Base-by-base conservation (phyloP, 2,888 invertebrate species). In the Hirtodrosophila trivittata region DNA sequence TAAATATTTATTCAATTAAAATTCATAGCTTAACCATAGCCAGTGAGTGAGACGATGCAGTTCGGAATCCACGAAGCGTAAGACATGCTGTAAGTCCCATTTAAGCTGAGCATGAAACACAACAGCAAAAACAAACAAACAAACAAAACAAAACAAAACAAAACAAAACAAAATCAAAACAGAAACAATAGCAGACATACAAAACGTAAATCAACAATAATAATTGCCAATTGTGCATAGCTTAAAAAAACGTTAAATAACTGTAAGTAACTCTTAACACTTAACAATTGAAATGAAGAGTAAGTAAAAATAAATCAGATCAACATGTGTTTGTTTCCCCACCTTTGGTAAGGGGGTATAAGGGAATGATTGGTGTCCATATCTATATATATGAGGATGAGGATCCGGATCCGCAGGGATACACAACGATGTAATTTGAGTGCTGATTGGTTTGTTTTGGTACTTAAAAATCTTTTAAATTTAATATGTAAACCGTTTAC, bases 291-390 rank as follows among this genome's bases (percentile, higher is more conserved):
- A 75, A 78, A 87, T 67, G 66, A 78, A 80, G 69, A 87, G 85
- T 87, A 77, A 71, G 77, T 88, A 88, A 87, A 70, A 87, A 86
- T 87, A 87, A 86, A 82, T 78, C 74, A 65, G 68, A 81, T 69
- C 66, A 69, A 75, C 58, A 77, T 82, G 87, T 88, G 80, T 88
- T 88, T 88, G 80, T 81, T 88, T 88, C 75, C 81, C 77, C 80
- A 75, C 83, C 84, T 84, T 84, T 85, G 84, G 88, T 87, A 85
- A 85, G 84, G 84, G 87, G 84, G 87, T 84, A 51, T 47, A 75
- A 49, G 77, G 87, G 73, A 80, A 78, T 75, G 55, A 50, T 41
- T 62, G 57, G 38, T 30, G 41, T 54, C 12, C 18, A 14, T 21
- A 21, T 21, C 18, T 5, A 5, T 21, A 21, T 5, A 21, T 46